These are phyloP conservation scores for Tipula lateralis DNA, from an alignment of 2,888 invertebrate genomes.

Conservation along the genomic window DNA sequence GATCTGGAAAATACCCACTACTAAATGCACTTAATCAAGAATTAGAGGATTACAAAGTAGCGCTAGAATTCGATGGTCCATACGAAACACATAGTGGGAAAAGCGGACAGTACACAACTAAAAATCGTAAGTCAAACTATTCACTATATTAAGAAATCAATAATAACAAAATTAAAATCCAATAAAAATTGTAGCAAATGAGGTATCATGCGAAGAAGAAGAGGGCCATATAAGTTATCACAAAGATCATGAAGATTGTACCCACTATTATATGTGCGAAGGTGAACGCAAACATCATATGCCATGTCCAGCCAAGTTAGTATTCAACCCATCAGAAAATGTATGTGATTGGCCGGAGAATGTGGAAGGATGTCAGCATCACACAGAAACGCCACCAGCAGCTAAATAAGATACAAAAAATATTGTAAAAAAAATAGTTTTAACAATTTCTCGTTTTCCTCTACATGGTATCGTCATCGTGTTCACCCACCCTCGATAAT, in stretches of 20 bases:
- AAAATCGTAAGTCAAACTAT: conserved; percentile 70
- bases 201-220: conserved; percentile 85
- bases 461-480: background rate
- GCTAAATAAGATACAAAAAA: background rate
- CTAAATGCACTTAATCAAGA: conserved; percentile 83
- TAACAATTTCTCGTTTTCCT: background rate
- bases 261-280: conserved; percentile 94
- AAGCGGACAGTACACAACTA: conserved; percentile 75
- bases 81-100: conserved; percentile 64
- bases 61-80: conserved; percentile 78
- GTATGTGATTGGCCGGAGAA: conserved; percentile 97
- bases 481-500: background rate
- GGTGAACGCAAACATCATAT: conserved; percentile 93
- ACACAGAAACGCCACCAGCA: conserved; percentile 61
- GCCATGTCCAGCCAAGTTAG: conserved; percentile 89
- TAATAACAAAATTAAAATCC: background rate
- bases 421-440: background rate
- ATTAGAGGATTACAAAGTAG: conserved; percentile 74
- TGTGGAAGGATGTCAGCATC: conserved; percentile 77
- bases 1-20: conserved; percentile 84
- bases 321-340: conserved; percentile 87
- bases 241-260: conserved; percentile 83
- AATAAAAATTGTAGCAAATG: conserved; percentile 61
- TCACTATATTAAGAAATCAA: background rate
- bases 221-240: conserved; percentile 95